A percentile compares a stretch with the other conserved stretches of the same genome.
Evolutionary conservation across 2,888 invertebrate species (phyloP).

Genomic region (Mimas tiliae): DNA sequence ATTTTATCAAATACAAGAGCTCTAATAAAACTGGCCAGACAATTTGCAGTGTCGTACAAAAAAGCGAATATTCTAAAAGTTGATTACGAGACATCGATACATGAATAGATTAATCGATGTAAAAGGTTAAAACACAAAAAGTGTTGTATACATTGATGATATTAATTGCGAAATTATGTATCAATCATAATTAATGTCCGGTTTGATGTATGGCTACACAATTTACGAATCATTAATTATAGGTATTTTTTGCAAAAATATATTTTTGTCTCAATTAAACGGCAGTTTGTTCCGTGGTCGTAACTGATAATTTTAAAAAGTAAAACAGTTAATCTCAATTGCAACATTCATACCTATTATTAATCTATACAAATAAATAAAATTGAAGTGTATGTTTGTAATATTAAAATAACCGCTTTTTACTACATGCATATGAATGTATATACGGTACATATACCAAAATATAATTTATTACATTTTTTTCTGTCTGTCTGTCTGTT

Average conservation of each 20-base stretch:
- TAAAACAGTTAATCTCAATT: constrained; percentile 19
- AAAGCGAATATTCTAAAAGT: constrained; percentile 44
- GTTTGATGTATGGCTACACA: constrained; percentile 40
- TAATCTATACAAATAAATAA: no score
- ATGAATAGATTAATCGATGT: constrained; percentile 49
- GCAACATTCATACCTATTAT: not conserved
- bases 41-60: constrained; percentile 40
- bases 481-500: no score
- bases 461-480: no score
- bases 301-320: constrained; percentile 13
- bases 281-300: constrained; percentile 6
- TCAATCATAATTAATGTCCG: constrained; percentile 57
- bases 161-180: constrained; percentile 58
- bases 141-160: constrained; percentile 37
- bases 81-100: constrained; percentile 58
- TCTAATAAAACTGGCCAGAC: constrained; percentile 37
- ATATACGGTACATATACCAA: no score
- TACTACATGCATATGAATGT: no score
- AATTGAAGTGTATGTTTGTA: no score
- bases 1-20: constrained; percentile 29
- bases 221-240: constrained; percentile 22
- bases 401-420: no score
- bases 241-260: constrained; percentile 10
- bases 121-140: constrained; percentile 59
- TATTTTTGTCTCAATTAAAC: constrained; percentile 19